phyloP scores from a whole-genome alignment of 1,140 invertebrate genomes.

The Anoplophora glabripennis region DNA sequence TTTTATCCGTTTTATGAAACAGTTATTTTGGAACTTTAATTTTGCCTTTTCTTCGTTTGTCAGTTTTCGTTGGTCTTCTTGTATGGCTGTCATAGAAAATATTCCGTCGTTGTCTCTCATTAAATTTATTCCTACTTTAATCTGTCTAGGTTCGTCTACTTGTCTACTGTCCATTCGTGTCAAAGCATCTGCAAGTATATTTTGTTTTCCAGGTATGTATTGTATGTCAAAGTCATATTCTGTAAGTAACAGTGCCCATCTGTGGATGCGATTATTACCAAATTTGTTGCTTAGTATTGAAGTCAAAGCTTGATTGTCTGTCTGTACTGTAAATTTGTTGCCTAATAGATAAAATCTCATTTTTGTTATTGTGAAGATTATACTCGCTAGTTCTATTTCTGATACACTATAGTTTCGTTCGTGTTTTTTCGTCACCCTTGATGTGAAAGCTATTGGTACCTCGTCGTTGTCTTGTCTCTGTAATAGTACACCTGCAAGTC shows the following conservation, averaged over 20 bases:
- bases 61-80: no score
- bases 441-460: not conserved
- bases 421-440: not conserved
- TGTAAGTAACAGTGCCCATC: not conserved
- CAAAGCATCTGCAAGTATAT: not conserved
- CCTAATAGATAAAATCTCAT: not conserved
- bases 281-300: not conserved
- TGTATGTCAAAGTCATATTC: constrained; percentile 4
- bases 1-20: not conserved
- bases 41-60: no score
- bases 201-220: not conserved
- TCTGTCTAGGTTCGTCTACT: no score
- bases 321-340: not conserved
- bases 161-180: not conserved
- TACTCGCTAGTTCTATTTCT: not conserved
- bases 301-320: not conserved
- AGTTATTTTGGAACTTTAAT: no score
- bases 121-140: no score
- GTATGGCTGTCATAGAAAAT: no score
- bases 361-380: not conserved
- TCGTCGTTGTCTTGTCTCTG: not conserved
- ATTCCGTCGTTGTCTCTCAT: no score
- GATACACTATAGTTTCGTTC: not conserved
- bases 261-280: not conserved
- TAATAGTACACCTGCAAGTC: not conserved